Evolutionary conservation across 2,888 invertebrate genomes (phyloP), one percentile per base, ranked within the genome.

Genomic region (Agriopis leucophaearia): DNA sequence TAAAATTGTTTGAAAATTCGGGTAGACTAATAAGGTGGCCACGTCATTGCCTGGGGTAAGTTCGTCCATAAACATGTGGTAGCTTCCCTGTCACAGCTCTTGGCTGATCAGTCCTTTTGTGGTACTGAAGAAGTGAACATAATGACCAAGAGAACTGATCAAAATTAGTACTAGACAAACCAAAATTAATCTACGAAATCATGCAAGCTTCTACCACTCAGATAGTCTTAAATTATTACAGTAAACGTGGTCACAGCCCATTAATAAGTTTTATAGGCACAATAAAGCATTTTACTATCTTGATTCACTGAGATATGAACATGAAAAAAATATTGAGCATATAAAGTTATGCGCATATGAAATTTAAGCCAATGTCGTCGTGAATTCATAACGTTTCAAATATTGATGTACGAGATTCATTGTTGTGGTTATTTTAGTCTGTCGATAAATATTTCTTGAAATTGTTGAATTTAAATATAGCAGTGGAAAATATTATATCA

Each of bases 301-400:
- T 62, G 68, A 72, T 71, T 70, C 45, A 69, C 58, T 38, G 61
- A 45, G 69, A 64, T 62, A 69, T 55, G 66, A 67, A 65, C 58
- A 60, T 66, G 61, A 61, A 66, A 66, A 51, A 59, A 72, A 66
- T 64, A 51, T 66, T 64, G 63, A 60, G 64, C 62, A 57, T 68
- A 72, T 69, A 68, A 70, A 65, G 70, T 71, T 72, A 74, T 74
- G 74, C 71, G 71, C 72, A 75, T 75, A 75, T 71, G 71, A 71
- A 73, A 75, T 72, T 65, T 69, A 50, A 65, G 66, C 66, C 65
- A 64, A 64, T 71, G 69, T 66, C 64, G 54, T 62, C 61, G 66
- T n/a, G 62, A 59, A 66, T 72, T 71, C 72, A 69, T 67, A 71
- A 61, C 47, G 52, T 61, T 59, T 48, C 48, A 50, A 47, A 58